A percentile compares a stretch with the other conserved stretches of the same genome.
phyloP scores from a whole-genome alignment of 2,113 vertebrate species.

The Prietella phreatophila region DNA sequence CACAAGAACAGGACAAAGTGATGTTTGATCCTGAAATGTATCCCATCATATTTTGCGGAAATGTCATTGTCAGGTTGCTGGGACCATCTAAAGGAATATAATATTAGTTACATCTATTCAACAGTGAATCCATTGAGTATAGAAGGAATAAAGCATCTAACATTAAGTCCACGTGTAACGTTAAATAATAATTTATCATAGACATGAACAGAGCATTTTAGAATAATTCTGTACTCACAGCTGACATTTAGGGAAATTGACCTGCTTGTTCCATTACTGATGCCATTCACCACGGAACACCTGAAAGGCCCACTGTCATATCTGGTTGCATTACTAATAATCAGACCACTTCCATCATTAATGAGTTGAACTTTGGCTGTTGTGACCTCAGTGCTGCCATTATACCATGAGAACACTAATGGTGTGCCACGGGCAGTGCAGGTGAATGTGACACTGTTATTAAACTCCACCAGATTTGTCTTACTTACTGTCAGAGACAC shows the following conservation, averaged over 20 bases:
- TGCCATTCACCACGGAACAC: slow-evolving; percentile 64
- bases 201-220: not conserved
- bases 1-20: slow-evolving; percentile 60
- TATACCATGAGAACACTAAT: slow-evolving; percentile 60
- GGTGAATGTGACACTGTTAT: slow-evolving; percentile 61
- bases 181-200: not conserved
- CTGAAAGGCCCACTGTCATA: slow-evolving; percentile 58
- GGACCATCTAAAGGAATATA: slow-evolving; percentile 64
- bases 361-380: slow-evolving; percentile 40
- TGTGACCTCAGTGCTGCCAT: slow-evolving; percentile 49
- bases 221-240: slow-evolving; percentile 64
- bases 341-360: slow-evolving; percentile 50
- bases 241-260: slow-evolving; percentile 61
- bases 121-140: not conserved
- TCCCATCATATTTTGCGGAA: slow-evolving; percentile 28
- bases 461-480: slow-evolving; percentile 66
- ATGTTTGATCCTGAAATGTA: slow-evolving; percentile 62
- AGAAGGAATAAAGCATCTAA: not conserved
- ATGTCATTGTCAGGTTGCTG: slow-evolving; percentile 47
- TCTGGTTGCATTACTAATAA: slow-evolving; percentile 56
- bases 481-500: slow-evolving; percentile 50
- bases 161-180: not conserved
- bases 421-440: slow-evolving; percentile 61
- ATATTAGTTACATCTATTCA: not conserved
- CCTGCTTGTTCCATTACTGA: slow-evolving; percentile 54